Evolutionary conservation across 2,888 invertebrate genomes (phyloP), one percentile per base, ranked within the genome.

Genomic region (Scaptomyza flava): DNA sequence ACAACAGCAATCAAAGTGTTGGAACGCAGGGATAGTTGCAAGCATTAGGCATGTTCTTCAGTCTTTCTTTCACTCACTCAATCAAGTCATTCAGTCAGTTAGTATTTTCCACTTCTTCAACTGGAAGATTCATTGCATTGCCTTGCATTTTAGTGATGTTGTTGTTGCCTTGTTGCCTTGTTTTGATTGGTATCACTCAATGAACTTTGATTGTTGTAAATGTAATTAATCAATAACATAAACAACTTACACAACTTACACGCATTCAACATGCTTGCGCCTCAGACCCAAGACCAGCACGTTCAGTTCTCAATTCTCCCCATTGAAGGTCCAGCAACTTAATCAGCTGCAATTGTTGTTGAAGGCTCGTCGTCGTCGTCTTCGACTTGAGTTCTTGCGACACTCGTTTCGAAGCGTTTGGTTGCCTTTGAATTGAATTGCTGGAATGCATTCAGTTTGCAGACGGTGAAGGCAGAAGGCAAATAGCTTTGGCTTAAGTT

Each of bases 151-250:
- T 53, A 41, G 38, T 51, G 2, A 23, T 42, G 23, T 34, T 53
- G 34, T 48, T 63, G 68, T 59, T 66, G 61, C 58, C 3, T 27
- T 46, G 52, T 71, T 70, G 79, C 70, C 71, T 68, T 89, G 88
- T 90, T 90, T 75, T 90, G 90, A 90, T 90, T 82, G 87, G 74
- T 76, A 89, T 87, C 89, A 84, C 79, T 90, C 90, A 86, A 82
- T 84, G 84, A 72, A 72, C 85, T 84, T 73, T 77, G 89, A 87
- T 84, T 85, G 81, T 75, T 85, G 81, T 82, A 88, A 84, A 88
- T 77, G 89, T 79, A 87, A 88, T 88, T 88, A 88, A 85, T 85
- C 85, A 85, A 88, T 87, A 82, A 87, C 74, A 76, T 67, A 86
- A 81, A 86, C 81, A 81, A 81, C 80, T 81, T 83, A 75, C 81